Evolutionary conservation across 2,888 invertebrate genomes (phyloP).

Genomic region (Timema cristinae): DNA sequence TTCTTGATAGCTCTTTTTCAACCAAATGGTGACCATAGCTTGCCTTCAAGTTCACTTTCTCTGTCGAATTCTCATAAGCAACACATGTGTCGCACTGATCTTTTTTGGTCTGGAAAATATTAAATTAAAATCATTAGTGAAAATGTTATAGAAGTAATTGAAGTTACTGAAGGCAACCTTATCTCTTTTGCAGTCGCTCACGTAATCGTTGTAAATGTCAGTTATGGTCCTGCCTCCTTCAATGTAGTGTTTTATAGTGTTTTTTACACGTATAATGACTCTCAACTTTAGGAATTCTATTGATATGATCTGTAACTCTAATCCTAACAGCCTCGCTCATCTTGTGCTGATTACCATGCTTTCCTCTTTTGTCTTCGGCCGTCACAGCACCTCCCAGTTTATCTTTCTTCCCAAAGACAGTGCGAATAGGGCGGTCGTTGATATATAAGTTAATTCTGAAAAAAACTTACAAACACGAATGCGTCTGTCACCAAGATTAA

Average conservation of each 20-base stretch:
- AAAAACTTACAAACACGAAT: slow-evolving; percentile 3
- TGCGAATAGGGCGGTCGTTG: slow-evolving; percentile 1
- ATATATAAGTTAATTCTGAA: not conserved
- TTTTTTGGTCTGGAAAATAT: not conserved
- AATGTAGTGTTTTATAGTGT: not conserved
- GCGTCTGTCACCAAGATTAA: no score
- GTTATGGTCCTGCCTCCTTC: not conserved
- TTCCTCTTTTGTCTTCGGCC: not conserved
- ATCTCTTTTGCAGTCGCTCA: slow-evolving; percentile 3
- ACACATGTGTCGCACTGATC: not conserved
- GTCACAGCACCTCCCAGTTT: not conserved
- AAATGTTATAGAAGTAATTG: no score
- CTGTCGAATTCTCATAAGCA: not conserved
- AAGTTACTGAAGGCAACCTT: no score
- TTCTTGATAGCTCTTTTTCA: slow-evolving; percentile 1
- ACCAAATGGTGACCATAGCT: not conserved
- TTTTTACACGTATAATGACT: not conserved
- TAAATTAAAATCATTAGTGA: not conserved
- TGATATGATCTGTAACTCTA: not conserved
- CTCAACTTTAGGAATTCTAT: not conserved
- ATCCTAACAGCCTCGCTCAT: not conserved
- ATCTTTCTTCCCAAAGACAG: slow-evolving; percentile 1
- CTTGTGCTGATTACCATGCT: not conserved
- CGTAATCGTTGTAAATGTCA: slow-evolving; percentile 1
- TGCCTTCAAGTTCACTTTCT: not conserved